These are phyloP conservation scores for Chouioia cunea DNA, from an alignment of 2,888 invertebrate genomes.

Conservation along the genomic window DNA sequence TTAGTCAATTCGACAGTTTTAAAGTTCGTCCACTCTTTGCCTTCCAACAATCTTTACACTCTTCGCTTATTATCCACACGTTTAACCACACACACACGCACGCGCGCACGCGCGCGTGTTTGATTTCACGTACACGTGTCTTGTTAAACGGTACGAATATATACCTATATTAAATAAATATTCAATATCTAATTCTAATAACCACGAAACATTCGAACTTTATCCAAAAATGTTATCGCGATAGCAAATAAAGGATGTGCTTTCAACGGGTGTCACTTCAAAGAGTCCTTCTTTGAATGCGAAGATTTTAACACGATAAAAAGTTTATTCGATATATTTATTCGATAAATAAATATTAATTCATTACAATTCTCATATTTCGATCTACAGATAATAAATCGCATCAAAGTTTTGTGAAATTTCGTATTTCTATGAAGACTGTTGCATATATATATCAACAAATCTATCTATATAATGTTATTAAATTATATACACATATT, in stretches of 20 bases:
- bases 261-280: constrained; percentile 33
- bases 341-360: constrained; percentile 44
- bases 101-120: constrained; percentile 39
- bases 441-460: constrained; percentile 46
- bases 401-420: constrained; percentile 42
- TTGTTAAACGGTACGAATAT: constrained; percentile 43
- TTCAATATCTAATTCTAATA: constrained; percentile 41
- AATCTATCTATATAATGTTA: constrained; percentile 48
- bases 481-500: constrained; percentile 45
- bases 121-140: constrained; percentile 50
- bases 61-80: constrained; percentile 46
- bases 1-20: constrained; percentile 50
- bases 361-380: constrained; percentile 33
- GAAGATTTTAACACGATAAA: constrained; percentile 33
- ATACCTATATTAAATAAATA: constrained; percentile 39
- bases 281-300: constrained; percentile 31
- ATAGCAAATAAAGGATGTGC: constrained; percentile 30
- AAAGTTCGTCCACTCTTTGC: constrained; percentile 62
- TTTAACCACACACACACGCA: constrained; percentile 43
- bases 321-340: constrained; percentile 45
- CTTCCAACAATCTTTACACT: constrained; percentile 59
- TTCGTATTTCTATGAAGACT: constrained; percentile 46
- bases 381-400: constrained; percentile 31
- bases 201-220: constrained; percentile 42
- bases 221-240: constrained; percentile 33